Percentiles rank a stretch among this genome's conserved stretches.
These are phyloP conservation scores for Ctena decussata DNA, from an alignment of 2,888 invertebrate genomes.

Conservation along the genomic window DNA sequence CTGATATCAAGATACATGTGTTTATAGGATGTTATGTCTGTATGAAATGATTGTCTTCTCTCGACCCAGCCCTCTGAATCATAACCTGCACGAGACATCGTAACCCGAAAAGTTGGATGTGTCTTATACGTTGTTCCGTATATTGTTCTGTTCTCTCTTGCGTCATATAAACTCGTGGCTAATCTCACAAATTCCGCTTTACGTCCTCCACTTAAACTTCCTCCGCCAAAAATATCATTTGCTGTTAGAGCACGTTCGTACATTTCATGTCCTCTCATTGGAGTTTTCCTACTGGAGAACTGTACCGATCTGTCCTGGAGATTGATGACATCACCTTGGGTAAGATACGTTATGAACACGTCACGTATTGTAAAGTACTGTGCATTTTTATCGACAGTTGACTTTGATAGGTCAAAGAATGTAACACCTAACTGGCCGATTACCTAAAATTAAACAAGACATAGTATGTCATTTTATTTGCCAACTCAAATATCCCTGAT, in stretches of 20 bases:
- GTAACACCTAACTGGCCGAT: slow-evolving; percentile 71
- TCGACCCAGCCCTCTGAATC: slow-evolving; percentile 68
- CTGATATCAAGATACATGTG: slow-evolving; percentile 67
- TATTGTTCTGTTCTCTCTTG: slow-evolving; percentile 52
- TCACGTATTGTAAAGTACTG: slow-evolving; percentile 62
- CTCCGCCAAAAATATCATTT: slow-evolving; percentile 68
- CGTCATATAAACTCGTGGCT: slow-evolving; percentile 73
- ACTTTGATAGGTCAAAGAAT: slow-evolving; percentile 65
- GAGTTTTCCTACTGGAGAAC: slow-evolving; percentile 61
- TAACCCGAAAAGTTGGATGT: slow-evolving; percentile 69
- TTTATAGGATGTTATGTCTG: slow-evolving; percentile 71
- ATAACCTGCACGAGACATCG: slow-evolving; percentile 54
- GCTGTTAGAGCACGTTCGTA: slow-evolving; percentile 68
- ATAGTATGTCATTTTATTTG: too few relatives aligned
- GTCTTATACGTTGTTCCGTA: slow-evolving; percentile 68
- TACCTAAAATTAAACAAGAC: slow-evolving; percentile 60
- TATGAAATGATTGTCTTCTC: slow-evolving; percentile 65
- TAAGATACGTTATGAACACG: slow-evolving; percentile 70
- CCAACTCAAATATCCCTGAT: too few relatives aligned
- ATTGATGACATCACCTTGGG: slow-evolving; percentile 71
- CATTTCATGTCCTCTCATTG: slow-evolving; percentile 68
- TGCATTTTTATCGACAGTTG: slow-evolving; percentile 21
- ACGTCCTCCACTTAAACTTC: neutral
- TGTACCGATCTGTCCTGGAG: slow-evolving; percentile 58
- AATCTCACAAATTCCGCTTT: slow-evolving; percentile 73